Evolutionary conservation across 2,888 invertebrate species (phyloP).

Genomic region (Drosophila rubida): DNA sequence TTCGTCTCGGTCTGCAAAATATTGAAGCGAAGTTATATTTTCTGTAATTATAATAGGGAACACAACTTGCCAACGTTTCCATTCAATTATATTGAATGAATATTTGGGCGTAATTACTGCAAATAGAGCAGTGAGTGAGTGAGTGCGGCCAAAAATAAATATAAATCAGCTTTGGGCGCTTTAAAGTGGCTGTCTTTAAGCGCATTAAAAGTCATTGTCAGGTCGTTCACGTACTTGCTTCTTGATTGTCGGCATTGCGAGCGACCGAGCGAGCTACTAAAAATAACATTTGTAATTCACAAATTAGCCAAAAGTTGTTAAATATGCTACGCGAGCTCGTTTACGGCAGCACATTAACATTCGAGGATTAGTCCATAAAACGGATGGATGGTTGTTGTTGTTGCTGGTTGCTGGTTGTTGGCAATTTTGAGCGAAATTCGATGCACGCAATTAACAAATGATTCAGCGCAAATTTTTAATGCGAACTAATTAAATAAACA

Average conservation of each 20-base stretch:
- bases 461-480: constrained; percentile 37
- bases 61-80: too few relatives aligned
- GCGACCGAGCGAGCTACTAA: not conserved
- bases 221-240: not conserved
- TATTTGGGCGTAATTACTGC: too few relatives aligned
- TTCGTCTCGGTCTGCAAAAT: constrained; percentile 72
- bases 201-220: not conserved
- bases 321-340: not conserved
- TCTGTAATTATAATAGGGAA: too few relatives aligned
- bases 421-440: constrained; percentile 23
- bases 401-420: not conserved
- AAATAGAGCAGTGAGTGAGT: too few relatives aligned
- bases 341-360: not conserved
- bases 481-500: constrained; percentile 61
- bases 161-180: not conserved
- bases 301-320: not conserved
- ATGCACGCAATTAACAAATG: constrained; percentile 29
- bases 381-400: not conserved
- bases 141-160: too few relatives aligned
- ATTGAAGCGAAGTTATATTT: too few relatives aligned
- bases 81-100: not conserved
- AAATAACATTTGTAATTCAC: not conserved
- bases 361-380: not conserved
- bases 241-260: not conserved
- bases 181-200: not conserved